These are phyloP conservation scores for Heliconius erato DNA, from an alignment of 2,888 invertebrate species.

Conservation along the genomic window DNA sequence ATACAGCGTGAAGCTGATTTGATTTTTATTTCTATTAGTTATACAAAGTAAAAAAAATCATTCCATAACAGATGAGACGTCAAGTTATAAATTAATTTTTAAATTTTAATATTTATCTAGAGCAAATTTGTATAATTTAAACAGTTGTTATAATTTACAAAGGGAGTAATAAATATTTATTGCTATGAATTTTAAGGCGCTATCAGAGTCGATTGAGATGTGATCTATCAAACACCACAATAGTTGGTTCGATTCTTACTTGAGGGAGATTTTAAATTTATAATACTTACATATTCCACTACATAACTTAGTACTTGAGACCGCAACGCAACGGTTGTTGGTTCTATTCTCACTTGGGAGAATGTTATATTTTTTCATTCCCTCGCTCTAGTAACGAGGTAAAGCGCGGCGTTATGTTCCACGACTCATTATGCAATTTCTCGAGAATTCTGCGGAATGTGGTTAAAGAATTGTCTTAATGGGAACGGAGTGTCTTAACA, in stretches of 20 bases:
- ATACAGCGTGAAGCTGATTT: no score
- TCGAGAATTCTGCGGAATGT: no score
- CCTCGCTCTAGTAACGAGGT: no score
- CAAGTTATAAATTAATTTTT: slow-evolving; percentile 3
- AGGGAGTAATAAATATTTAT: background rate
- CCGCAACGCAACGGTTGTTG: no score
- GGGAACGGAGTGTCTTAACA: background rate
- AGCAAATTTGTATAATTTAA: background rate
- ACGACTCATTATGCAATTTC: no score
- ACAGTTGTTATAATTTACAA: background rate
- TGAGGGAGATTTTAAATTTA: background rate
- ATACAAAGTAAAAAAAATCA: background rate
- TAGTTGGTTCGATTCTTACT: background rate
- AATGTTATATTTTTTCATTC: no score
- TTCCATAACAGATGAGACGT: background rate
- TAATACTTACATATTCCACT: no score
- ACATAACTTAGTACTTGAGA: background rate
- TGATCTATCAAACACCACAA: background rate
- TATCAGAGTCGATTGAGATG: background rate
- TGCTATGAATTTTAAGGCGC: background rate
- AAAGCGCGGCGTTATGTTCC: no score
- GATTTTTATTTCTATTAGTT: no score
- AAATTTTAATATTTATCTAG: background rate
- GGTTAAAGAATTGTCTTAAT: no score
- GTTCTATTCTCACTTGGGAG: no score